These are phyloP conservation scores for Vanessa tameamea DNA, from an alignment of 1,140 invertebrate genomes.

Conservation along the genomic window DNA sequence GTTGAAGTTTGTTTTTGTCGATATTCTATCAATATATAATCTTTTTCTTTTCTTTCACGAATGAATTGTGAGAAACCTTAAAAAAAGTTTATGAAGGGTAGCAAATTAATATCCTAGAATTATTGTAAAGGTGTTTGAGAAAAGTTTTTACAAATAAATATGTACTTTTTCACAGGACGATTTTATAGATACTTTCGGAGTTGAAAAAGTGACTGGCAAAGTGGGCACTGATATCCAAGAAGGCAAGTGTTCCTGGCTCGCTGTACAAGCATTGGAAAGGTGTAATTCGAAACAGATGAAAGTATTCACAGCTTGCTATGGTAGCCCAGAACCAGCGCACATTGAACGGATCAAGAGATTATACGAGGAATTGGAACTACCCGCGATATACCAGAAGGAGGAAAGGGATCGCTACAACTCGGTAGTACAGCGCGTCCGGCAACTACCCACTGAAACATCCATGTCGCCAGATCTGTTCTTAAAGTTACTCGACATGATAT, in stretches of 20 bases:
- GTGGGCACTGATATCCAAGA: slow-evolving; percentile 93
- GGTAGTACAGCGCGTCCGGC: slow-evolving; percentile 40
- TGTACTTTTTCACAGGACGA: slow-evolving; percentile 84
- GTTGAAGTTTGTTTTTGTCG: too few species aligned
- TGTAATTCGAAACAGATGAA: slow-evolving; percentile 84
- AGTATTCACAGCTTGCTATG: slow-evolving; percentile 88
- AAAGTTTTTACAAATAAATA: neutral
- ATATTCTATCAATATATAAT: too few species aligned
- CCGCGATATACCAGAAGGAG: slow-evolving; percentile 46
- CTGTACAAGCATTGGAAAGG: slow-evolving; percentile 88
- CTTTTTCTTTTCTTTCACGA: too few species aligned
- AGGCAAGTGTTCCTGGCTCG: slow-evolving; percentile 95
- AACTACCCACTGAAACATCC: slow-evolving; percentile 38
- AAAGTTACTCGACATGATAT: slow-evolving; percentile 55
- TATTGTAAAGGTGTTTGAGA: too few species aligned
- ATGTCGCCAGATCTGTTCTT: slow-evolving; percentile 51
- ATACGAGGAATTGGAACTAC: slow-evolving; percentile 88
- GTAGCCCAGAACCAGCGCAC: slow-evolving; percentile 83
- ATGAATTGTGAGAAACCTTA: too few species aligned
- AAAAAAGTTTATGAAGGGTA: too few species aligned
- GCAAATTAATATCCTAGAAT: too few species aligned
- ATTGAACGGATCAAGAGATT: slow-evolving; percentile 87
- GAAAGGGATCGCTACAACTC: slow-evolving; percentile 52
- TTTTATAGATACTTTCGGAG: slow-evolving; percentile 92
- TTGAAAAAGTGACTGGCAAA: slow-evolving; percentile 89